Base-by-base conservation (phyloP, 2,797 vertebrate genomes). In the Arremon brunneinucha region DNA sequence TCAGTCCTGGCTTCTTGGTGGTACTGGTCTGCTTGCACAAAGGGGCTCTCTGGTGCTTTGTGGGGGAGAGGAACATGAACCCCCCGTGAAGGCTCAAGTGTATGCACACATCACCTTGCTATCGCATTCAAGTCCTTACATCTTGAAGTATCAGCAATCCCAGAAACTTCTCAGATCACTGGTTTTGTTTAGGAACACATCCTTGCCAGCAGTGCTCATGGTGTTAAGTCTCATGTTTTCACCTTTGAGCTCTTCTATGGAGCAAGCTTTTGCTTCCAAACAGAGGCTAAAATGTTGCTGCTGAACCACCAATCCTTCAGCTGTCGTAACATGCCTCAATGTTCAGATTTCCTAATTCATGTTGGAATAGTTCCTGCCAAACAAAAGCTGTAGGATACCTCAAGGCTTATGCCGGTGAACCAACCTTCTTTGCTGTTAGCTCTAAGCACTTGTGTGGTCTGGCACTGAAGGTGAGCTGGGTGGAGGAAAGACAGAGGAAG, bases 381-480 rank as follows among this genome's bases (percentile, higher is more conserved):
- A 70, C 44, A 84, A 67, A 93, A 89, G 52, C 87, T 86, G 39
- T 37, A 76, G 85, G 82, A 49, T 56, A 81, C 52, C 63, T 92
- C 44, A 62, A 59, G 59, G 55, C 92, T 93, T 70, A 20, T 13
- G 3, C 59, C 0, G 1, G 30, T 1, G 3, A 53, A 39, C 35
- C 24, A 41, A 5, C 47, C 70, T 91, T 92, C 47, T 77, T 44
- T 72, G 63, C 50, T 43, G 24, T 35, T 69, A 56, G 79, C 63
- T 94, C 64, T 79, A n/a, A 74, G 80, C 50, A 2, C 46, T 83
- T 94, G 91, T 93, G 91, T 84, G 91, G 74, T 94, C 87, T 93
- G 80, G 56, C 65, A 69, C 7, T 76, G 53, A 75, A 87, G 67
- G 72, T 41, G 43, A 89, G 57, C 16, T 32, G 34, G 12, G 68